phyloP scores from a whole-genome alignment of 92 coral and sea anemone genomes.

The Phenganax subtilis region DNA sequence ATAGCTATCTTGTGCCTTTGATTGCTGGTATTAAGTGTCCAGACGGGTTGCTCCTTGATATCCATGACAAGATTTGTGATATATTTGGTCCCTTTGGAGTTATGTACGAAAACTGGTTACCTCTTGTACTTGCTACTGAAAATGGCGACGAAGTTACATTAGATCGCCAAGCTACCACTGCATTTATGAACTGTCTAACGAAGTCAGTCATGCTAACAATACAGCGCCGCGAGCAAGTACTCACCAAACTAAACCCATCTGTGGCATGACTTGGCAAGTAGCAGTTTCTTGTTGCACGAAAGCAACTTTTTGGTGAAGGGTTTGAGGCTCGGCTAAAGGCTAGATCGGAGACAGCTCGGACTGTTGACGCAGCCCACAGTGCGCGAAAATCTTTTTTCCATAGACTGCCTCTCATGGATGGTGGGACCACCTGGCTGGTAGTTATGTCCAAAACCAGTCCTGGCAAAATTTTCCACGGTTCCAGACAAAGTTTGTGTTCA shows the following conservation, averaged over 20 bases:
- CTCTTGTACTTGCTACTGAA: not conserved
- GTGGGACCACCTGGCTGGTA: slow-evolving; percentile 8
- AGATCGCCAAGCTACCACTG: slow-evolving; percentile 4
- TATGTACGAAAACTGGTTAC: slow-evolving; percentile 32
- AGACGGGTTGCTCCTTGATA: slow-evolving; percentile 36
- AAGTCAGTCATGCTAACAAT: slow-evolving; percentile 5
- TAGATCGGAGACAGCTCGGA: slow-evolving; percentile 39
- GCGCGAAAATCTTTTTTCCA: slow-evolving; percentile 30
- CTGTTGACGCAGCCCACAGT: slow-evolving; percentile 9
- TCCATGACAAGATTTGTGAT: slow-evolving; percentile 46
- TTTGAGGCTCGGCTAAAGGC: slow-evolving; percentile 33
- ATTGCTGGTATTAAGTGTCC: slow-evolving; percentile 16
- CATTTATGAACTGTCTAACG: slow-evolving; percentile 22
- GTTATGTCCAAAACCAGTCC: not conserved
- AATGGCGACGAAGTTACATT: not conserved
- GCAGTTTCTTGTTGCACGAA: not conserved
- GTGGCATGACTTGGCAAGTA: not conserved
- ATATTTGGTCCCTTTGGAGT: slow-evolving; percentile 45
- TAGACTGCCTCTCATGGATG: slow-evolving; percentile 26
- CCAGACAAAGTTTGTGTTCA: not conserved
- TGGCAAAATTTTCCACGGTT: not conserved
- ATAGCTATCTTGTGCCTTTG: slow-evolving; percentile 39
- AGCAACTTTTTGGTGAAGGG: slow-evolving; percentile 20
- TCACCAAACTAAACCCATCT: not conserved
- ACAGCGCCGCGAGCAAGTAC: not conserved